Evolutionary conservation across 2,797 vertebrate genomes (phyloP), one percentile per base, ranked within the genome.

Genomic region (Caiman crocodilus): DNA sequence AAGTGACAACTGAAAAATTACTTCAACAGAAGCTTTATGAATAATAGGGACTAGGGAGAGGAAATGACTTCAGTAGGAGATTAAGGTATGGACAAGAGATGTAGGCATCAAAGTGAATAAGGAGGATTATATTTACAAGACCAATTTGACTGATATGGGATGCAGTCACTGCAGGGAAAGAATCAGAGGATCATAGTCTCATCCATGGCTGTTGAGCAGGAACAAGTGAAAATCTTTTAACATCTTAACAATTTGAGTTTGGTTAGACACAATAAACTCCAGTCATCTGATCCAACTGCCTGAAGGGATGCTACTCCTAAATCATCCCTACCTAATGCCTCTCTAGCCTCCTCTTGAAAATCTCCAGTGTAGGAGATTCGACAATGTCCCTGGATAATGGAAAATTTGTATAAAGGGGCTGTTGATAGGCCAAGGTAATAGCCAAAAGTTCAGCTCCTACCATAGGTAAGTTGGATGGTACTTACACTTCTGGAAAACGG

Each of bases 401-500:
- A 23, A 71, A 32, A 71, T 42, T 20, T 71, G 32, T 35, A 71
- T 71, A 71, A 71, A 71, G 42, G 10, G 42, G 3, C 3, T 50
- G 42, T 10, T 50, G 42, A 50, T 50, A 50, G 42, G 42, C 10
- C 42, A 50, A 50, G 9, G 9, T 50, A 50, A 50, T 50, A 50
- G 10, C 42, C 42, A 50, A 10, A 50, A 50, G 42, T 50, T 50
- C 42, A 50, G 42, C 20, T 77, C n/a, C 42, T 58, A 28, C 5
- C 57, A 20, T 23, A 28, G 55, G 7, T 32, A 79, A 81, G 61
- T 71, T 30, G 67, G 7, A 65, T 42, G 0, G 0, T 5, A 1
- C 16, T 59, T 32, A 26, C 4, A 35, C 7, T 87, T 56, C 69
- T 86, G n/a, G n/a, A n/a, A 15, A 79, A 58, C 8, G 73, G 5